These are phyloP conservation scores for Batillaria attramentaria DNA, from an alignment of 1,140 invertebrate species.

Conservation along the genomic window DNA sequence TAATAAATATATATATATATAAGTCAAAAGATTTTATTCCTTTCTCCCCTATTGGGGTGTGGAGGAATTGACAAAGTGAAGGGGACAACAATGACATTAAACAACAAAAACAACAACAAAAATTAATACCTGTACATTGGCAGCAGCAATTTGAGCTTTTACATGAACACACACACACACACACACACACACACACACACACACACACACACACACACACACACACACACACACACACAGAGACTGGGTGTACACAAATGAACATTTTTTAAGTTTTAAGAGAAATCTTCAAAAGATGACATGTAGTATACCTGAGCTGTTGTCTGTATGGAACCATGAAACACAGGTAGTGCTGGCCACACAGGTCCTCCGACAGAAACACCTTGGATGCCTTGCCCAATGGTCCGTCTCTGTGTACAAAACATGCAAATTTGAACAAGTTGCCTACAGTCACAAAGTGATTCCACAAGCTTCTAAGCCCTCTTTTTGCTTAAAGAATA, in stretches of 20 bases:
- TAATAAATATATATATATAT: not conserved
- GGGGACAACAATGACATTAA: no score
- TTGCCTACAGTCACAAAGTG: no score
- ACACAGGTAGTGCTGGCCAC: constrained; percentile 87
- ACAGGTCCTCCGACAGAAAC: constrained; percentile 86
- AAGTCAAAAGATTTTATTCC: not conserved
- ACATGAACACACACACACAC: not conserved
- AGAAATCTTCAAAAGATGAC: not conserved
- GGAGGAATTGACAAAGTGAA: no score
- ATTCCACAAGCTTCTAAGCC: no score
- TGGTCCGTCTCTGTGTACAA: constrained; percentile 58
- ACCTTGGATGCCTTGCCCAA: constrained; percentile 80
- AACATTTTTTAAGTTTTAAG: not conserved
- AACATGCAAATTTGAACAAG: no score
- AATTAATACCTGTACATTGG: no score
- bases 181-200: not conserved
- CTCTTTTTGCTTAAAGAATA: no score
- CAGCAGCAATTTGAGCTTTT: no score
- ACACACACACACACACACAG: no score
- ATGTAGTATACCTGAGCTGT: constrained; percentile 76
- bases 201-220: no score
- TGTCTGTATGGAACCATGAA: constrained; percentile 81
- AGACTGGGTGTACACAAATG: not conserved
- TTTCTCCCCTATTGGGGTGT: no score
- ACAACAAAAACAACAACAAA: no score